Conservation (phyloP, 2,888 invertebrate species). For the Apodemia mormo region DNA sequence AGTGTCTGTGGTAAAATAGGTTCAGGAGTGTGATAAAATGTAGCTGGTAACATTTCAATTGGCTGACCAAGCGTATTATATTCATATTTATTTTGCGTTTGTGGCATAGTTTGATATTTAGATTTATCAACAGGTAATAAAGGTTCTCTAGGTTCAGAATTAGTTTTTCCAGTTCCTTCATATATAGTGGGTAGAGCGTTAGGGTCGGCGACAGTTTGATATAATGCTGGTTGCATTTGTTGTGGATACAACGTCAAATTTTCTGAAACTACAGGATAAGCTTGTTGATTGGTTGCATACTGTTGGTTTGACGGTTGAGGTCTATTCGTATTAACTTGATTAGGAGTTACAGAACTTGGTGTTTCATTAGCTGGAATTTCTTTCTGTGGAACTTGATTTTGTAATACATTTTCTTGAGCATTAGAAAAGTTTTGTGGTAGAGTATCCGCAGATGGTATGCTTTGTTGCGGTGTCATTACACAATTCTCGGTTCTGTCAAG, state of each 20-base stretch:
- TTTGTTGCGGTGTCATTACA: neutral
- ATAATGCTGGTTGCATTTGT: conserved; percentile 39
- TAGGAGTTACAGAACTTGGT: neutral
- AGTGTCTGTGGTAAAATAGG: conserved; percentile 59
- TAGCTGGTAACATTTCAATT: conserved; percentile 56
- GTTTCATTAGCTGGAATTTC: neutral
- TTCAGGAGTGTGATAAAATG: conserved; percentile 46
- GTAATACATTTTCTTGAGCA: conserved; percentile 21
- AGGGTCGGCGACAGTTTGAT: conserved; percentile 42
- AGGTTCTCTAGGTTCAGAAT: conserved; percentile 47
- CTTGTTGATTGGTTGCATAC: conserved; percentile 27
- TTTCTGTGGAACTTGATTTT: conserved; percentile 18
- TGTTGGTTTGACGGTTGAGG: neutral
- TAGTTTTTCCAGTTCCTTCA: conserved; percentile 34
- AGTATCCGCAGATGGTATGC: neutral
- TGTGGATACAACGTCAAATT: conserved; percentile 40
- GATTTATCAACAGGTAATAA: conserved; percentile 60
- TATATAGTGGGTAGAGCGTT: conserved; percentile 41
- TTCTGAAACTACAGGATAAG: conserved; percentile 19
- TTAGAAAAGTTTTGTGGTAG: neutral
- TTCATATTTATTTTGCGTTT: conserved; percentile 40
- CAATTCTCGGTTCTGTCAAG: conserved; percentile 27
- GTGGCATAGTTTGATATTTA: conserved; percentile 36
- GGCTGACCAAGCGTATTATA: conserved; percentile 73
- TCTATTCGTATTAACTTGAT: conserved; percentile 15